Evolutionary conservation across 2,113 vertebrate species (phyloP).

Genomic region (Lamprotornis superbus): DNA sequence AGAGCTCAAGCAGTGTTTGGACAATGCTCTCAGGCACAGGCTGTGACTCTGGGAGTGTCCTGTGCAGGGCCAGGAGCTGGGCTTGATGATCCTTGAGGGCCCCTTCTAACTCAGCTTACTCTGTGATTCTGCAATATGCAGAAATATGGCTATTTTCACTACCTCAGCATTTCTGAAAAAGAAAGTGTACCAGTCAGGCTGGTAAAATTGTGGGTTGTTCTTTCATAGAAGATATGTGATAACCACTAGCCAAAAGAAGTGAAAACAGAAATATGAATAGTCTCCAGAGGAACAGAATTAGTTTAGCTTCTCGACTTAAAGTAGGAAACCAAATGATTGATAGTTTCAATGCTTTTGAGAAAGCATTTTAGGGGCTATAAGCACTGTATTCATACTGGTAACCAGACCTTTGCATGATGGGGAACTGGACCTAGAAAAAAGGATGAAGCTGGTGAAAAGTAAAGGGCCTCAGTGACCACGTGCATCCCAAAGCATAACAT

Average conservation of each 20-base stretch:
- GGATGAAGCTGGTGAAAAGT: background rate
- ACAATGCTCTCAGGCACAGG: background rate
- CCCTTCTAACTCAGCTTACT: background rate
- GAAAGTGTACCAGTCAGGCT: background rate
- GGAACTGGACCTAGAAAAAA: background rate
- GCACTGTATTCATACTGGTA: background rate
- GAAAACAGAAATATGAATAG: background rate
- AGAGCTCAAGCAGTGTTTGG: fast-evolving
- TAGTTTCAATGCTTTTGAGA: background rate
- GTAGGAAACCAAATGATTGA: background rate
- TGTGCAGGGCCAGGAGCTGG: background rate
- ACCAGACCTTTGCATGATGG: background rate
- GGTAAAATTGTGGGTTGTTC: background rate
- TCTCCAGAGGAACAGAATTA: background rate
- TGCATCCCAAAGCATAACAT: background rate
- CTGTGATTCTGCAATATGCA: background rate
- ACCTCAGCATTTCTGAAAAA: background rate
- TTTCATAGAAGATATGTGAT: background rate
- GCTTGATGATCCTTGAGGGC: background rate
- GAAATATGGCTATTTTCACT: background rate
- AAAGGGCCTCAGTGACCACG: fast-evolving
- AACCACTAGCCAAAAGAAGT: background rate
- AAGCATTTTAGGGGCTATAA: background rate
- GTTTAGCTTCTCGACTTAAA: background rate
- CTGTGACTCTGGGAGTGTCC: background rate